Conservation (phyloP, 2,888 invertebrate species). For the Clitarchus hookeri region DNA sequence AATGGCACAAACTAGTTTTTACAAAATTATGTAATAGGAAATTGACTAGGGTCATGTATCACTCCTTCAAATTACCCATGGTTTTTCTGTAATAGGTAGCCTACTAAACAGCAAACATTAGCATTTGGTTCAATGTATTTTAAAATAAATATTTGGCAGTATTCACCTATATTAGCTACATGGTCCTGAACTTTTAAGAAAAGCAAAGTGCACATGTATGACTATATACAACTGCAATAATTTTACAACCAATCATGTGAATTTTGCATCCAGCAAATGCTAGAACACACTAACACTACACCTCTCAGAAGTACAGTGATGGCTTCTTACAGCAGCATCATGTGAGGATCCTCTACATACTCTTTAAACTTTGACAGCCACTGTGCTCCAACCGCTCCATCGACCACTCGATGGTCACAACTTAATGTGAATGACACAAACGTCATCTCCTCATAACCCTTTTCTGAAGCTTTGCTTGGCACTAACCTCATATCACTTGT, state of each 20-base stretch:
- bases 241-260: neutral
- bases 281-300: neutral
- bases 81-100: no score
- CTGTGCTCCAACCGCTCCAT: constrained; percentile 96
- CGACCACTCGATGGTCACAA: constrained; percentile 96
- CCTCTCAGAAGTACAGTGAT: neutral
- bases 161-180: neutral
- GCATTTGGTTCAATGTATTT: neutral
- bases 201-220: neutral
- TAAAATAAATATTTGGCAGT: neutral
- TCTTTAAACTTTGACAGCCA: constrained; percentile 91
- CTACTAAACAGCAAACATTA: neutral
- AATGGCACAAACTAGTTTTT: neutral
- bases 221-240: no score
- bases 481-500: constrained; percentile 25
- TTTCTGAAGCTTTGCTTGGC: constrained; percentile 29
- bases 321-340: constrained; percentile 80
- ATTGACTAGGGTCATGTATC: neutral
- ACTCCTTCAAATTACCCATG: neutral
- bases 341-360: constrained; percentile 88
- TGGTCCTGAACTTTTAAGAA: neutral
- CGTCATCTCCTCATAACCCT: constrained; percentile 66
- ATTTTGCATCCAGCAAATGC: neutral
- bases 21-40: neutral
- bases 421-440: constrained; percentile 91